phyloP scores from a whole-genome alignment of 2,888 invertebrate genomes.

The Cantharis rufa region DNA sequence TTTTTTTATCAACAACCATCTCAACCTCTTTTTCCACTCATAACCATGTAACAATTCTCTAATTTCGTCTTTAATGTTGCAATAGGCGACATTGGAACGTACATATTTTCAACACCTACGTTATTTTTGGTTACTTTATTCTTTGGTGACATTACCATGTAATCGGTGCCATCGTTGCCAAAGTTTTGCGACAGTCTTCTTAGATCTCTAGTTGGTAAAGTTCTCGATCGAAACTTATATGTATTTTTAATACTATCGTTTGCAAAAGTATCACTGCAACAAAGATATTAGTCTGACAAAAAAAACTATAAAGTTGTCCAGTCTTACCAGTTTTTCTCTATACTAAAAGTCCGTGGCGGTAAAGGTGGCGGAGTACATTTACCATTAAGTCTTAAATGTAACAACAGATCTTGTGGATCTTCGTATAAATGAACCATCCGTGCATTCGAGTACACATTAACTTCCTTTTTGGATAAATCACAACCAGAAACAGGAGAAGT shows the following conservation, averaged over 20 bases:
- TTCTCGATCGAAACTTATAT: constrained; percentile 43
- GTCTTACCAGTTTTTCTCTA: constrained; percentile 17
- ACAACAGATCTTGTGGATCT: constrained; percentile 49
- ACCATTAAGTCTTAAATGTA: constrained; percentile 1
- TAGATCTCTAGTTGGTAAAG: constrained; percentile 50
- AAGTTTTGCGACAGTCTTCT: constrained; percentile 50
- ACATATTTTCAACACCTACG: constrained; percentile 41
- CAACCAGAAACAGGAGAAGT: constrained; percentile 8
- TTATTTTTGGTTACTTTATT: constrained; percentile 28
- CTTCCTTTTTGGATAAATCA: background rate
- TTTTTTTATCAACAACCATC: background rate
- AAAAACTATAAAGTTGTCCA: too few species aligned
- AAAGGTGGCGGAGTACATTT: constrained; percentile 51
- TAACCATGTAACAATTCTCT: constrained; percentile 48
- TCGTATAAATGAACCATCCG: constrained; percentile 51
- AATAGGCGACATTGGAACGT: constrained; percentile 51
- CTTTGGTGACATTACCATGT: constrained; percentile 48
- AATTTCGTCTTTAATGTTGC: constrained; percentile 43
- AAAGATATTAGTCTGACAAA: background rate
- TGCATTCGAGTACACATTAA: constrained; percentile 25
- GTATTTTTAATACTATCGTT: constrained; percentile 36
- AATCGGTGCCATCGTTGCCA: constrained; percentile 46
- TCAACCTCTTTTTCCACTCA: constrained; percentile 42
- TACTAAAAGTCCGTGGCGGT: constrained; percentile 20
- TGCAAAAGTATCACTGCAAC: constrained; percentile 19